Evolutionary conservation across 1,140 invertebrate species (phyloP), one percentile per base, ranked within the genome.

Genomic region (Caenorhabditis remanei): DNA sequence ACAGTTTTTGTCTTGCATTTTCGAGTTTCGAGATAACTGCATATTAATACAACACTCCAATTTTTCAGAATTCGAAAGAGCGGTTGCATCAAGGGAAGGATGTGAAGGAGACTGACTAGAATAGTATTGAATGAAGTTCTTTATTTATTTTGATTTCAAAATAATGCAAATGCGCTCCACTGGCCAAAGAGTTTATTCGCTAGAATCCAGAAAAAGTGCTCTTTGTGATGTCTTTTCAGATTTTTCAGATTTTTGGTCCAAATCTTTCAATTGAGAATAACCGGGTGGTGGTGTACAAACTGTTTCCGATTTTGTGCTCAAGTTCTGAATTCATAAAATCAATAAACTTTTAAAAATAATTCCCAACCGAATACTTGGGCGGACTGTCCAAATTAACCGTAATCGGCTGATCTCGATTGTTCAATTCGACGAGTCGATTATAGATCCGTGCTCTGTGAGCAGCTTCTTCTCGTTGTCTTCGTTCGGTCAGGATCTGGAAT

Each of bases 181-280:
- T n/a, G n/a, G n/a, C n/a, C 13, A n/a, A 61, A 21, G 21, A 4
- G 41, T 65, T 67, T 13, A 67, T 16, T 67, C 63, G 40, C 24
- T 61, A 41, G 63, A 32, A 48, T 75, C 43, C 40, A 53, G 40
- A 24, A 79, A 79, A 79, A 79, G 71, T 43, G 71, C 40, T 41
- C 71, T 13, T 19, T n/a, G 7, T 4, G 71, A 79, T 24, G 7
- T 50, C 21, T 79, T 21, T 4, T n/a, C 71, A 21, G 5, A 8
- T n/a, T 32, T 2, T 2, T 53, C 46, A 4, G 13, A 16, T 4
- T 79, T 24, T 2, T 50, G 46, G 2, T 53, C 16, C 21, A 14
- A 71, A n/a, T 50, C n/a, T 24, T 79, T 41, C 14, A 79, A n/a
- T 50, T 79, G 71, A 19, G 71, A 48, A 79, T 79, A 79, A 19